A percentile compares a stretch with the other conserved stretches of the same genome.
These are phyloP conservation scores for Lepidonotus clava DNA, from an alignment of 2,888 invertebrate genomes.

Conservation along the genomic window DNA sequence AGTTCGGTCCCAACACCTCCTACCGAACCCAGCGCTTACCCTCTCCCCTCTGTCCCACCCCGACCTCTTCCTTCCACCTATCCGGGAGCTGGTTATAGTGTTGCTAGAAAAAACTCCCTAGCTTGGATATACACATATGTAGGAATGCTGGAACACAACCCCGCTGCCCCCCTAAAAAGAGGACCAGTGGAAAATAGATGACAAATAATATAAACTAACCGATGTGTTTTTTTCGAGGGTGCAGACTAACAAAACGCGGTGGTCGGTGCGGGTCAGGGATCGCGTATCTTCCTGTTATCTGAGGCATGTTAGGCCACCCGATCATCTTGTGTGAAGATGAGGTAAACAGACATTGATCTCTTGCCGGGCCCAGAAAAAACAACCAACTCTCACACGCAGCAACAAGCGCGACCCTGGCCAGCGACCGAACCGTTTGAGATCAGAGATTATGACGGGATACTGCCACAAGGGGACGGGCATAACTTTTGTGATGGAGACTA, in stretches of 20 bases:
- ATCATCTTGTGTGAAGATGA: slow-evolving; percentile 16
- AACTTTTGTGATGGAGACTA: too few species aligned
- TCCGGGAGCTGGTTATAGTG: neutral
- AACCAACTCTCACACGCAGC: neutral
- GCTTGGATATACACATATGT: slow-evolving; percentile 18
- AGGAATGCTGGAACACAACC: slow-evolving; percentile 11
- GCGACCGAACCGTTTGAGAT: neutral
- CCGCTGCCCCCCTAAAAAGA: neutral
- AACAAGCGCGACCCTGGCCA: neutral
- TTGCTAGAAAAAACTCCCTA: neutral
- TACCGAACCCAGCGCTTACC: too few species aligned
- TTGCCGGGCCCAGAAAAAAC: neutral
- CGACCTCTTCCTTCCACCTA: neutral
- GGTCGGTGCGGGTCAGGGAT: slow-evolving; percentile 18
- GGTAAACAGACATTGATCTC: slow-evolving; percentile 43
- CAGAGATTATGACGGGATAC: slow-evolving; percentile 1
- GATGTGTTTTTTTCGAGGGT: neutral
- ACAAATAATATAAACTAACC: slow-evolving; percentile 36
- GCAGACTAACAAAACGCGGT: slow-evolving; percentile 25
- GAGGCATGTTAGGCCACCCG: slow-evolving; percentile 5
- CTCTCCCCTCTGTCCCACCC: neutral
- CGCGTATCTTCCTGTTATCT: slow-evolving; percentile 20
- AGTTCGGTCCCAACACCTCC: neutral
- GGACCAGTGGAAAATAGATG: slow-evolving; percentile 23
- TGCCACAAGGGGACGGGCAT: too few species aligned